Base-by-base conservation (phyloP, 2,797 vertebrate genomes). In the Buphagus erythrorhynchus region DNA sequence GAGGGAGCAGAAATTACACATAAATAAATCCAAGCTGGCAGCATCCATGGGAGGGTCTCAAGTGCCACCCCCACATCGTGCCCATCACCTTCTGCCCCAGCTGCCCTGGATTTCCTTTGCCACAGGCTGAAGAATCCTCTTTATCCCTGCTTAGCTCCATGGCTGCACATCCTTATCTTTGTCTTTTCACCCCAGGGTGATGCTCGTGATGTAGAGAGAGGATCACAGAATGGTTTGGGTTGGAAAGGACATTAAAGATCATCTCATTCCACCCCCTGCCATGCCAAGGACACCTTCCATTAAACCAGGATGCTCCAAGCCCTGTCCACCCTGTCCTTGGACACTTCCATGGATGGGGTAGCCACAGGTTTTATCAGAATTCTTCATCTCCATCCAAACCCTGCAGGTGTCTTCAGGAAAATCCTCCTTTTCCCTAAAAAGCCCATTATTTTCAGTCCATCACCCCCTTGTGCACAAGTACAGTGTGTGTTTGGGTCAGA, bases 201-300 rank as follows among this genome's bases (percentile, higher is more conserved):
- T 51, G 43, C 11, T 45, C 0, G 0, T 1, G 3, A 10, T 0
- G 0, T 2, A 17, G 43, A 46, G 43, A 51, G 22, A 83, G 4
- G 24, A 22, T 25, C 62, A 2, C 11, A 49, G 20, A 26, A 38
- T 8, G 10, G 29, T 45, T 51, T 65, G 43, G 24, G n/a, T 26
- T 38, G 25, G 25, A 38, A 31, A 2, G 8, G 3, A 31, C 10
- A 8, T 29, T 26, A 29, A 82, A 76, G 3, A 0, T 16, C 10
- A 26, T 11, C 38, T 1, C 3, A 4, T 19, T 7, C 15, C 65
- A 22, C 4, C 1, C 14, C 3, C 14, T 51, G 11, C 43, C 17
- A 4, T 16, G 38, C 1, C 57, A 69, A 28, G 13, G n/a, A 31
- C 65, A 45, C 6, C 3, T 65, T 2, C 36, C 33, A 16, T 20